Evolutionary conservation across 2,888 invertebrate species (phyloP), one percentile per base, ranked within the genome.

Genomic region (Drosophila mimetica): DNA sequence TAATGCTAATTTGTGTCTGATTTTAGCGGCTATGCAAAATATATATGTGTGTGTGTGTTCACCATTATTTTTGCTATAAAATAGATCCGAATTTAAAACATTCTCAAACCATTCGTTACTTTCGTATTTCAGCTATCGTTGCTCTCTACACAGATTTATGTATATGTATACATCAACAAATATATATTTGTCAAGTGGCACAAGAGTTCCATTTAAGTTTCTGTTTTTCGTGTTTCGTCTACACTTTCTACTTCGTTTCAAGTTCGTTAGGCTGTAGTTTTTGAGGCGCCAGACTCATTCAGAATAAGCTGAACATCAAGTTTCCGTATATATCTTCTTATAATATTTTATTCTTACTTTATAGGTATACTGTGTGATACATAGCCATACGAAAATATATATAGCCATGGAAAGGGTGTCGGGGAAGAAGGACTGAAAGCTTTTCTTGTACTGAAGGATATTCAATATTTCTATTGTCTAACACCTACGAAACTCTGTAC

Each of bases 41-140:
- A 57, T 74, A 44, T 42, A 42, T 52, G 34, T 42, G 42, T 47
- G 48, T 42, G 48, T 52, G 34, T 42, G 42, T 47, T 52, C 28
- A 54, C 50, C 48, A 39, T 51, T 22, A 44, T 52, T 39, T 46
- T 47, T 54, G 60, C 67, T 61, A 52, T 44, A 58, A 70, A 71
- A 71, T 52, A 71, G 54, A 46, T 65, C 52, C 57, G 30, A 54
- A 48, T 54, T 65, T 61, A 57, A 46, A 47, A 51, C 63, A 47
- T 55, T 72, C 55, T 65, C 74, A 86, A 82, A 85, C 86, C 86
- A 55, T 78, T 84, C 72, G 79, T 81, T 79, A 64, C 79, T 65
- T 74, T 53, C 69, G 69, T 77, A 64, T 72, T 79, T 85, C 79
- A 82, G 86, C 81, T 71, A 69, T 86, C 81, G 82, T 82, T 82